phyloP scores from a whole-genome alignment of 2,113 vertebrate species.

The Pholis gunnellus region DNA sequence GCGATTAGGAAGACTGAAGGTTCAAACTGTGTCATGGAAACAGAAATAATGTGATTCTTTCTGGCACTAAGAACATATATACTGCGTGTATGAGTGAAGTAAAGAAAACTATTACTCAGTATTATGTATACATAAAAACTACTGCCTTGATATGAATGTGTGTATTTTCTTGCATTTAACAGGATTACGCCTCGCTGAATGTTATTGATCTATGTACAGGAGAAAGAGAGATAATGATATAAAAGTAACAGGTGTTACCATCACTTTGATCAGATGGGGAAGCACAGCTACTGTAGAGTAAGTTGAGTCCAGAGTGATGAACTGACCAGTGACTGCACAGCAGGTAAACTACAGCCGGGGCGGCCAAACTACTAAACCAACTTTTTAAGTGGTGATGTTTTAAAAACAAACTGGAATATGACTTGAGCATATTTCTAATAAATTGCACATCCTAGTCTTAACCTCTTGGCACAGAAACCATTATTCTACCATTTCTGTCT shows the following conservation, averaged over 20 bases:
- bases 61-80: neutral
- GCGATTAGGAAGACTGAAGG: neutral
- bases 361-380: neutral
- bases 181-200: slow-evolving; percentile 4
- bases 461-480: too few relatives aligned
- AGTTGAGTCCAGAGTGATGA: neutral
- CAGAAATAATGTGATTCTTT: neutral
- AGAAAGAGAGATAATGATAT: neutral
- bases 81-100: neutral
- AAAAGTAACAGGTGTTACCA: neutral
- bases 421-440: neutral
- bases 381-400: neutral
- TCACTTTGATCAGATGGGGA: neutral
- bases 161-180: slow-evolving; percentile 13
- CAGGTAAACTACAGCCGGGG: neutral
- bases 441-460: neutral
- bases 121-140: slow-evolving; percentile 1
- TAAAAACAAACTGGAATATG: neutral
- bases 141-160: neutral
- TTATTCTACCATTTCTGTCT: too few relatives aligned
- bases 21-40: neutral
- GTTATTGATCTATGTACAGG: neutral
- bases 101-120: neutral
- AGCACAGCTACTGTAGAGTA: slow-evolving; percentile 29
- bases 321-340: neutral